Base-by-base conservation (phyloP, 2,113 vertebrate species). In the Choloepus hoffmanni region DNA sequence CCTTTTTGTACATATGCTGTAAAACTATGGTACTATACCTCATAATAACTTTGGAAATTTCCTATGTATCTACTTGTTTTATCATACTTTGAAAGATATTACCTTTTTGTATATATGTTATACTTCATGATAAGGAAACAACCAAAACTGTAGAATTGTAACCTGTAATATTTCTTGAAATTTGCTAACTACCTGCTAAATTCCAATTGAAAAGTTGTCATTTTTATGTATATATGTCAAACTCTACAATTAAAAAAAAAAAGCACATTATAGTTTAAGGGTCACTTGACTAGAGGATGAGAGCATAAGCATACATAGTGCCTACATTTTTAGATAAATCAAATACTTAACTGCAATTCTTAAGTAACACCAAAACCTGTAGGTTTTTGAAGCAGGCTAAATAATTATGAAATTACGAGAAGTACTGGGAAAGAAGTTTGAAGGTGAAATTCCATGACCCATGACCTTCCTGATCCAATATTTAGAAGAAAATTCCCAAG, bases 401-500 rank as follows among this genome's bases (percentile, higher is more conserved):
- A 53, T 36, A 86, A 89, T 89, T 43, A 67, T 91, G 55, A 85
- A 92, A 94, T 82, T 94, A 55, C 21, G 89, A 92, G 48, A 40
- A 77, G 33, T 72, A 95, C 36, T 83, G 85, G 14, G 45, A 92
- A 89, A 89, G 72, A 94, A 90, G 30, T 83, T 12, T 67, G 28
- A 92, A 90, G 24, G 13, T 76, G 68, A 73, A 45, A 90, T 28
- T 67, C 43, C 43, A 87, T 5, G 53, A 73, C 7, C 62, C 23
- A 70, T 21, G 43, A 68, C 16, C 43, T 95, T 82, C 30, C 30
- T 92, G 50, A 79, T 62, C 68, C n/a, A 12, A 50, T 68, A 94
- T 79, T 68, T 85, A 88, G 65, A 65, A 70, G 55, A 89, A 93
- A 96, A 81, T 85, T 65, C 43, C 53, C 45, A 87, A 77, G 45